A percentile compares a stretch with the other conserved stretches of the same genome.
These are phyloP conservation scores for Trissolcus japonicus DNA, from an alignment of 2,888 invertebrate genomes.

Conservation along the genomic window DNA sequence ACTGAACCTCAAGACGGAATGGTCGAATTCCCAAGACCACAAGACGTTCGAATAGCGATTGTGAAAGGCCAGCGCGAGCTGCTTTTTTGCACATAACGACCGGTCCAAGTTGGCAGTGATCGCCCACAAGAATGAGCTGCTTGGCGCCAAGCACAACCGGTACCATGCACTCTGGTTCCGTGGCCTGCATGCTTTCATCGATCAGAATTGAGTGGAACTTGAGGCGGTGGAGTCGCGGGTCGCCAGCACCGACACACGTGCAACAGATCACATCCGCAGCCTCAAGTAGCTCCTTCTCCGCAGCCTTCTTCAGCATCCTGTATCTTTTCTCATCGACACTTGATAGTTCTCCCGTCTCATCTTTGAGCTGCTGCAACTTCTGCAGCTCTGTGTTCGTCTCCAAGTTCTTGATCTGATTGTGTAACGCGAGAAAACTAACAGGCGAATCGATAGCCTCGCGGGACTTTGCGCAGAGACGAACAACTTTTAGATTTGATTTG, in stretches of 20 bases:
- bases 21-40: conserved; percentile 98
- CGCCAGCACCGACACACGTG: conserved; percentile 99
- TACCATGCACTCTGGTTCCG: conserved; percentile 99
- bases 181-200: conserved; percentile 97
- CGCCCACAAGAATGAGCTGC: conserved; percentile 97
- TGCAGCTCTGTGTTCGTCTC: conserved; percentile 94
- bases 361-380: conserved; percentile 96
- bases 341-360: conserved; percentile 98
- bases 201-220: conserved; percentile 97
- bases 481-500: conserved; percentile 93
- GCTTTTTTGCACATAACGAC: conserved; percentile 99
- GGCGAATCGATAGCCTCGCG: conserved; percentile 98
- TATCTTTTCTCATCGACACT: conserved; percentile 97
- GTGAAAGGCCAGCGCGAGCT: conserved; percentile 96
- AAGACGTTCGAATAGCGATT: conserved; percentile 96
- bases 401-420: conserved; percentile 97
- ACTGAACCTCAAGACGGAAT: conserved; percentile 97
- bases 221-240: conserved; percentile 92
- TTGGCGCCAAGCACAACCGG: conserved; percentile 98
- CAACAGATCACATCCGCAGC: conserved; percentile 99
- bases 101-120: conserved; percentile 99
- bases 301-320: conserved; percentile 87
- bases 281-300: conserved; percentile 92
- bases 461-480: conserved; percentile 97
- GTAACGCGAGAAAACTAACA: conserved; percentile 96